These are phyloP conservation scores for Dermatemys mawii DNA, from an alignment of 2,113 vertebrate genomes.

Conservation along the genomic window DNA sequence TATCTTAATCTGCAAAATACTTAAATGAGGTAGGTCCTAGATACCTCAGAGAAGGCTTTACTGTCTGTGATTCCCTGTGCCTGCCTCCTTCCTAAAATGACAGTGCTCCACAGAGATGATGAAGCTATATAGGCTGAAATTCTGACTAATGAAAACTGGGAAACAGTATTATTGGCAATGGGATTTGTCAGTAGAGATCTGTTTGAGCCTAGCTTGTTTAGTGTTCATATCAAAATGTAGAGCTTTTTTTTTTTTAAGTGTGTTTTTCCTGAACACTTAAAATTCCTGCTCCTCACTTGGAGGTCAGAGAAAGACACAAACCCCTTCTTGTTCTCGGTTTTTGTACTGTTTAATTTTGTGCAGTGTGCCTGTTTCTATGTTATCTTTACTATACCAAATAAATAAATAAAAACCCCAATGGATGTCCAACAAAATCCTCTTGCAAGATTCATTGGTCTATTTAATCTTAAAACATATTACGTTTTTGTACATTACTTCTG, in stretches of 20 bases:
- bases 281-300: neutral
- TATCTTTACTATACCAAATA: neutral
- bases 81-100: neutral
- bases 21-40: neutral
- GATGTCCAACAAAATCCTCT: neutral
- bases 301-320: neutral
- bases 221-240: neutral
- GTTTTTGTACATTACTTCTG: neutral
- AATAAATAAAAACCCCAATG: neutral
- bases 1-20: neutral
- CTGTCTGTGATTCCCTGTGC: neutral
- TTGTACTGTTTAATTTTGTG: neutral
- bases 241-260: no score
- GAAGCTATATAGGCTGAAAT: neutral
- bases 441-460: neutral
- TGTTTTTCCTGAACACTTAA: neutral
- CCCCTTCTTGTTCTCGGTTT: neutral
- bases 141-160: neutral
- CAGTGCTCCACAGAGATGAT: rapidly evolving
- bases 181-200: neutral
- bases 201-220: neutral
- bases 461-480: neutral
- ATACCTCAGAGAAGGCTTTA: neutral
- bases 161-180: neutral
- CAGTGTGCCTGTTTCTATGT: neutral